These are phyloP conservation scores for Nycticryphes semicollaris DNA, from an alignment of 2,113 vertebrate species.

Conservation along the genomic window DNA sequence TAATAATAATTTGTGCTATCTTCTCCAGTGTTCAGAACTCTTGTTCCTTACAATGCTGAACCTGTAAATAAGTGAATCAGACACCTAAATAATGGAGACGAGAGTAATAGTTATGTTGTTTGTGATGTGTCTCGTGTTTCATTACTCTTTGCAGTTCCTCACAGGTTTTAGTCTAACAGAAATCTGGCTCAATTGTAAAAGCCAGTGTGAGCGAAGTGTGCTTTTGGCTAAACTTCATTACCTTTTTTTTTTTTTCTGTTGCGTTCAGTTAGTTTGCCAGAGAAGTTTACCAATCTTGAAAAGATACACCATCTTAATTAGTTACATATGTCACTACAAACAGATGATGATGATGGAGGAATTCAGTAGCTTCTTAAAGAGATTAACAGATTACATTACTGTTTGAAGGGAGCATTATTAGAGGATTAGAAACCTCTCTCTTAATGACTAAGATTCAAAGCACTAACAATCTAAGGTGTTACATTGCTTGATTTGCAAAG, in stretches of 20 bases:
- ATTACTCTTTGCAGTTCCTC: neutral
- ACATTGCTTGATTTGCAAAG: neutral
- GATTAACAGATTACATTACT: constrained; percentile 38
- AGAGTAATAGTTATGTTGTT: neutral
- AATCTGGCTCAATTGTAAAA: neutral
- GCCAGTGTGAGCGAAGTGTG: neutral
- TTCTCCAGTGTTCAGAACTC: neutral
- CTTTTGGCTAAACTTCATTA: neutral
- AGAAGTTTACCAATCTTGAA: neutral
- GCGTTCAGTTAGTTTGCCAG: neutral
- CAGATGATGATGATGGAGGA: constrained; percentile 15
- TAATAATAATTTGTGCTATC: neutral
- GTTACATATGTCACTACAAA: neutral
- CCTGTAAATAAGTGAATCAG: constrained; percentile 59
- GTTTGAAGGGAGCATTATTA: constrained; percentile 15
- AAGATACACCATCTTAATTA: neutral
- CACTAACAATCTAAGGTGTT: neutral
- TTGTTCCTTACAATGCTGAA: neutral
- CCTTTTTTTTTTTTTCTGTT: neutral
- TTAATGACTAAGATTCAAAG: constrained; percentile 6
- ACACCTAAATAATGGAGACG: neutral
- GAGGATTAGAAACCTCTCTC: constrained; percentile 41
- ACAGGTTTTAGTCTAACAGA: neutral
- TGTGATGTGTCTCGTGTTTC: neutral
- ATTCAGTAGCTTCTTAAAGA: constrained; percentile 35